Base-by-base conservation (phyloP, 2,113 vertebrate species). In the Cyanistes caeruleus region DNA sequence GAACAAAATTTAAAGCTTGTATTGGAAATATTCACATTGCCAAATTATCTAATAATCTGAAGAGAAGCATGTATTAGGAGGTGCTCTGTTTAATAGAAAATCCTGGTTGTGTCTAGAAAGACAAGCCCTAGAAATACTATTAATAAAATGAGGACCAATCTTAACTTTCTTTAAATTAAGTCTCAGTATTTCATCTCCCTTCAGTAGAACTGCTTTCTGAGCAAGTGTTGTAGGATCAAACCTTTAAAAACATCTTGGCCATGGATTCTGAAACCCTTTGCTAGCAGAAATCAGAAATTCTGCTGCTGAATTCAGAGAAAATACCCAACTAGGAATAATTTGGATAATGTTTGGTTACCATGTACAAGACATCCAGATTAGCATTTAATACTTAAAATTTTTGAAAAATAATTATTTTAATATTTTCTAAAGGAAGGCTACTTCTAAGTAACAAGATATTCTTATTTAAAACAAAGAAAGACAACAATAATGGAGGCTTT, bases 401-500 rank as follows among this genome's bases (percentile, higher is more conserved):
- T 87, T 23, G 1, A 0, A 15, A 70, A 67, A 37, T 2, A 0
- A 21, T 64, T 46, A 33, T 72, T 82, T 70, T 67, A 53, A 53
- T 90, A 0, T 43, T 52, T 24, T 65, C 8, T 72, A 64, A 59
- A 59, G 41, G 52, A 84, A 82, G 15, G 18, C 20, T 82, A 13
- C 16, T 49, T 60, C 11, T 59, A 63, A 58, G 19, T 18, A 81
- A 15, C 24, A 52, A 79, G 14, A 18, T 64, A n/a, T 15, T 74
- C 5, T 51, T 72, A 49, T 39, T 83, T 82, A 55, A 44, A 60
- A 30, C 10, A 49, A 72, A 53, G 24, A 23, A 51, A n/a, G 9
- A 41, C 46, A 33, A 35, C 31, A 53, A 20, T 79, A 73, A 63
- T 1, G 1, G 1, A 1, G 0, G 3, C 5, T 62, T 33, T 58